Evolutionary conservation across 2,113 vertebrate species (phyloP).

Genomic region (Nycticebus coucang): DNA sequence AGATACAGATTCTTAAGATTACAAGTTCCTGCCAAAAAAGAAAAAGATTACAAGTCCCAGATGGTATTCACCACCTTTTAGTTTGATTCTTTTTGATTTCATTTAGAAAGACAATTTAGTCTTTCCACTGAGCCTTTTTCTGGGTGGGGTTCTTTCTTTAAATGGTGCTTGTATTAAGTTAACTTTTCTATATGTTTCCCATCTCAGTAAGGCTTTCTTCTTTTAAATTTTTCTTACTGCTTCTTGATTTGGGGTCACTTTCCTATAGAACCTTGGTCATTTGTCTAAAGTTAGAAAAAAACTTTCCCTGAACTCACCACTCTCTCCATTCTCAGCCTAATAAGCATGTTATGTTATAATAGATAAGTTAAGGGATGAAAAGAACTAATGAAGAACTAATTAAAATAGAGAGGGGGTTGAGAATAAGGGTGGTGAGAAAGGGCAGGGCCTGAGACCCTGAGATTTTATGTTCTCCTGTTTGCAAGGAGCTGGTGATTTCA

Average conservation of each 20-base stretch:
- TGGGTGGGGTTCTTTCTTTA: too few relatives aligned
- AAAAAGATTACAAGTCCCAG: too few relatives aligned
- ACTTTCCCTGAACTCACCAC: not conserved
- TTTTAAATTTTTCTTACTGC: not conserved
- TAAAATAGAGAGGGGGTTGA: too few relatives aligned
- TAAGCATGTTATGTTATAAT: not conserved
- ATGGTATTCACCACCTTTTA: too few relatives aligned
- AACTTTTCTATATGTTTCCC: too few relatives aligned
- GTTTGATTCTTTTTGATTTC: too few relatives aligned
- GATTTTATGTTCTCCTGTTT: not conserved
- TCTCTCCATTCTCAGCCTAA: not conserved
- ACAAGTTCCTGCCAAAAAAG: too few relatives aligned
- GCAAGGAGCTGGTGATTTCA: too few relatives aligned
- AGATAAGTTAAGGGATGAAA: not conserved
- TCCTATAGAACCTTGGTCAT: not conserved
- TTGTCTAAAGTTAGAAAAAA: not conserved
- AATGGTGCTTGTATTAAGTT: too few relatives aligned
- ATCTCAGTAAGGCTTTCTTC: too few relatives aligned
- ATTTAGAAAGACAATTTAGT: too few relatives aligned
- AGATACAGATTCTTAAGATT: not conserved
- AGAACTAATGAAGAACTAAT: not conserved
- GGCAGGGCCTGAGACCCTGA: not conserved
- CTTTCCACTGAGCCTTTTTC: too few relatives aligned
- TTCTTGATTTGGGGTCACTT: not conserved
- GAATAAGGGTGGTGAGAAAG: not conserved